Conservation (phyloP, 1,140 invertebrate genomes). For the Pomphorhynchus laevis region DNA sequence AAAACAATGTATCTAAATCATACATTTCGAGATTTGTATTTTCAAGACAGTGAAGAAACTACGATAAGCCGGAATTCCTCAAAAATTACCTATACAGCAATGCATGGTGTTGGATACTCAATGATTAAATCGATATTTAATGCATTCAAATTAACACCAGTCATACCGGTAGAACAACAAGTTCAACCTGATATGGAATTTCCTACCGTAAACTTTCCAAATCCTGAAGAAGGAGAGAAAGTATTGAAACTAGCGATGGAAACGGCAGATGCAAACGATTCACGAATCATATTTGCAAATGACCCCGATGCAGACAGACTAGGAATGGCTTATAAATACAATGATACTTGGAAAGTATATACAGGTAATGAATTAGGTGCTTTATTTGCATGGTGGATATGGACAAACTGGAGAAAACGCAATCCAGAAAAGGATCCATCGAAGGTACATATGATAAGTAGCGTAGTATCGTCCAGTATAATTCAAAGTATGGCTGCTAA, state of each 20-base stretch:
- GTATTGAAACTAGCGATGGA: slow-evolving; percentile 35
- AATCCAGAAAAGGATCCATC: slow-evolving; percentile 8
- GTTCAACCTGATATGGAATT: slow-evolving; percentile 69
- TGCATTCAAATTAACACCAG: slow-evolving; percentile 32
- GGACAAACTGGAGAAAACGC: slow-evolving; percentile 24
- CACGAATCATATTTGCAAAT: slow-evolving; percentile 53
- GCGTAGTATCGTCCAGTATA: slow-evolving; percentile 85
- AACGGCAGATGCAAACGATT: slow-evolving; percentile 34
- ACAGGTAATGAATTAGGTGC: slow-evolving; percentile 75
- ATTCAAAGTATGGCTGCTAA: slow-evolving; percentile 38
- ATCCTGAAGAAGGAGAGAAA: slow-evolving; percentile 33
- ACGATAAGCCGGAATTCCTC: slow-evolving; percentile 17
- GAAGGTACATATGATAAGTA: slow-evolving; percentile 40
- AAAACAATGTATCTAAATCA: slow-evolving; percentile 23
- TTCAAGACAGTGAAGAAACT: slow-evolving; percentile 24
- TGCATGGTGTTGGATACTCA: slow-evolving; percentile 72
- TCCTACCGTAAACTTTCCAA: slow-evolving; percentile 73
- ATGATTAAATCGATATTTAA: slow-evolving; percentile 40
- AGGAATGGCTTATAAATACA: slow-evolving; percentile 39
- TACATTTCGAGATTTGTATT: slow-evolving; percentile 4
- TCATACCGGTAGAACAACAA: slow-evolving; percentile 37
- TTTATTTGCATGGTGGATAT: slow-evolving; percentile 66
- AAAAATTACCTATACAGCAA: slow-evolving; percentile 56
- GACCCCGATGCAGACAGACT: slow-evolving; percentile 90
- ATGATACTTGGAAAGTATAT: slow-evolving; percentile 51